phyloP scores from a whole-genome alignment of 2,797 vertebrate species.

The Tadarida brasiliensis region DNA sequence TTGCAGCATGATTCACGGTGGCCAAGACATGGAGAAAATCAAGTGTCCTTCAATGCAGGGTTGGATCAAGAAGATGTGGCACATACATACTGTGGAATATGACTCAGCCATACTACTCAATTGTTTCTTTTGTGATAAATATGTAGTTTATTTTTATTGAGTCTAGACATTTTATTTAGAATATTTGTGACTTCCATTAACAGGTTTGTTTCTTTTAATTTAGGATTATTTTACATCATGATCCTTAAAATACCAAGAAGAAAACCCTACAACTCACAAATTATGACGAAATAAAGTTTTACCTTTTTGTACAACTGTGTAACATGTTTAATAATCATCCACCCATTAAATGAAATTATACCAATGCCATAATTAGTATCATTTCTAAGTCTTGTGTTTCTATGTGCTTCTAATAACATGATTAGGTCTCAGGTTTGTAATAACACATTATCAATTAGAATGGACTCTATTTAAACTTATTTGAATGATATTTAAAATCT shows the following conservation, averaged over 20 bases:
- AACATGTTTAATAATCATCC: not conserved
- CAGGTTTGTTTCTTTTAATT: not conserved
- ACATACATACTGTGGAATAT: not conserved
- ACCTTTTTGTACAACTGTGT: not conserved
- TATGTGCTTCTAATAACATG: not conserved
- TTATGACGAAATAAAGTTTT: not conserved
- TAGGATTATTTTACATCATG: not conserved
- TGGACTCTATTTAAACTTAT: not conserved
- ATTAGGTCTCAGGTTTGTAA: not conserved
- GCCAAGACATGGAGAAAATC: not conserved
- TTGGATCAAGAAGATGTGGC: not conserved
- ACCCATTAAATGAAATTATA: not conserved
- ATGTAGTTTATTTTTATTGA: not conserved
- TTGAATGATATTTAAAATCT: constrained; percentile 34
- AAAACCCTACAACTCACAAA: not conserved
- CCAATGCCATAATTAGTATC: not conserved
- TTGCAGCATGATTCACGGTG: not conserved
- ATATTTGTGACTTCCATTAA: not conserved
- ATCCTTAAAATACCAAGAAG: not conserved
- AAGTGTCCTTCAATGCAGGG: not conserved
- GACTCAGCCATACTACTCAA: not conserved
- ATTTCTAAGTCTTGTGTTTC: not conserved
- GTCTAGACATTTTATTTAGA: not conserved
- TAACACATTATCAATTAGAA: not conserved
- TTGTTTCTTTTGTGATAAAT: not conserved